Conservation (phyloP, 2,113 vertebrate species). For the Leptobrachium ailaonicum region DNA sequence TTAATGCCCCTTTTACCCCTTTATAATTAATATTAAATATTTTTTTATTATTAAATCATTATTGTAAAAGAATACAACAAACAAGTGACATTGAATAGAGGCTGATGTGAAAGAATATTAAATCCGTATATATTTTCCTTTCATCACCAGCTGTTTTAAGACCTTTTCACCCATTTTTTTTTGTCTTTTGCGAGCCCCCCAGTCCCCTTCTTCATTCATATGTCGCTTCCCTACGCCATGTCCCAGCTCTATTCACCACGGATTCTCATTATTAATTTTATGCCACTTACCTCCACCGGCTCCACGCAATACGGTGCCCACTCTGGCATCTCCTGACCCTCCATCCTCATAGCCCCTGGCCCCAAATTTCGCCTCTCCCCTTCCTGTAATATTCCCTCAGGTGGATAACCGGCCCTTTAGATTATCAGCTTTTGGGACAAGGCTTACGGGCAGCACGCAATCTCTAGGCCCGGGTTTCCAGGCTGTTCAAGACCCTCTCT, state of each 20-base stretch:
- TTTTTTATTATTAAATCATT: no score
- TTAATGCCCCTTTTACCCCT: no score
- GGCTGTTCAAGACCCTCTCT: not conserved
- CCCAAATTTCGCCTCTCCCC: not conserved
- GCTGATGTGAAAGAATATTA: no score
- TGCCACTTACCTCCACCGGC: not conserved
- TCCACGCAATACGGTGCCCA: not conserved
- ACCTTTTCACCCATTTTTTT: no score
- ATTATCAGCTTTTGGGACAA: not conserved
- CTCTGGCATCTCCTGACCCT: conserved; percentile 5
- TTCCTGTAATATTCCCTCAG: not conserved
- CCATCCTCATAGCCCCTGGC: conserved; percentile 4
- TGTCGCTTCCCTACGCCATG: no score
- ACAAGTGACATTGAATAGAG: no score
- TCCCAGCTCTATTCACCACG: not conserved
- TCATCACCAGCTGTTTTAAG: no score
- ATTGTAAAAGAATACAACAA: no score
- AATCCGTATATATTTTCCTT: no score
- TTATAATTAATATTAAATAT: no score
- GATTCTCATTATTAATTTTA: no score
- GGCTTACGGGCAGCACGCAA: not conserved
- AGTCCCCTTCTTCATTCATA: not conserved
- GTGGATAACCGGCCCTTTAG: not conserved
- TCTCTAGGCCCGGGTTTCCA: not conserved
- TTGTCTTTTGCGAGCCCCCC: not conserved